Evolutionary conservation across 1,140 invertebrate species (phyloP), one percentile per base, ranked within the genome.

Genomic region (Tenebrio molitor): DNA sequence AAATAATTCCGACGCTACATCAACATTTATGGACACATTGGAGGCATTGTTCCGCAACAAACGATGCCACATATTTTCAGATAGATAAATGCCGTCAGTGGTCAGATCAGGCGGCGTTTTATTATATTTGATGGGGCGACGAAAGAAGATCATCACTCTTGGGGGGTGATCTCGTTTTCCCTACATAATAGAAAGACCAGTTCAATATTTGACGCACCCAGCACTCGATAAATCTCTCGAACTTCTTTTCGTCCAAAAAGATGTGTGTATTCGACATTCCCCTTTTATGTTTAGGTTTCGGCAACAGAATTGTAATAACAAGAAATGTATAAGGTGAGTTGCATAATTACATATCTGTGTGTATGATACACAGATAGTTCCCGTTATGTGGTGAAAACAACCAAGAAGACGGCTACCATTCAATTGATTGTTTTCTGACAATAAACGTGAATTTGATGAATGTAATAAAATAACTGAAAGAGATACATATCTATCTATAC

Each of bases 1-100:
- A 25, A 69, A 69, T 69, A 50, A 69, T 69, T 50, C 25, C 29
- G 16, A 7, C 44, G 44, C 44, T 58, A 53, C 21, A 69, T 58
- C 67, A 69, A 69, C 44, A 69, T 69, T 58, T 69, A 69, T 69
- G 44, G 46, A 69, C 29, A 69, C 66, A 69, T 34, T 12, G 19
- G 14, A 66, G 19, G 64, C 64, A 66, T 66, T 66, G 64, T 66
- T 46, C 36, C 36, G 15, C 23, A 41, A 66, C 39, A 46, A 44
- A 50, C 42, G 29, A 69, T 50, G 42, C 25, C 42, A 44, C 66
- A 69, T 53, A 53, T 69, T 69, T 69, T 58, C 34, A 33, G 21
- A 34, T 58, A 62, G 67, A 69, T 69, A 69, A 69, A 69, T 69
- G 29, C 44, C 58, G 67, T 53, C 44, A 39, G 46, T 58, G 67